Conservation (phyloP, 2,113 vertebrate genomes). For the Crypturellus undulatus region DNA sequence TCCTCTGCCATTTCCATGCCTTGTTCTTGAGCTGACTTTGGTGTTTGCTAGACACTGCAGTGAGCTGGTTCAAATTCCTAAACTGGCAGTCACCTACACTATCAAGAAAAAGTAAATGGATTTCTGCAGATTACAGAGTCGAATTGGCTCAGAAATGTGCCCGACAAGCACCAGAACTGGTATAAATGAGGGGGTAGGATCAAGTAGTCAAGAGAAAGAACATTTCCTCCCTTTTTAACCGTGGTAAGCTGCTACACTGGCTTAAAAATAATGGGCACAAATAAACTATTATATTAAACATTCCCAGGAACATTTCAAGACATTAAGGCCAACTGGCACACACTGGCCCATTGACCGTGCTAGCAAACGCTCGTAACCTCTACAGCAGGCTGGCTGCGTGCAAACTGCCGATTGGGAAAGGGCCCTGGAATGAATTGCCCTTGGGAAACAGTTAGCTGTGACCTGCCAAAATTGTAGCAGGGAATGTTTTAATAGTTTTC, state of each 20-base stretch:
- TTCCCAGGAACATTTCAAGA: constrained; percentile 49
- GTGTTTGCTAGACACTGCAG: not conserved
- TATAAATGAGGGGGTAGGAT: not conserved
- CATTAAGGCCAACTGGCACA: constrained; percentile 43
- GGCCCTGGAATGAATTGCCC: constrained; percentile 22
- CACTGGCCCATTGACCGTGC: constrained; percentile 11
- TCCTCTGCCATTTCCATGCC: not conserved
- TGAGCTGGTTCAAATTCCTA: not conserved
- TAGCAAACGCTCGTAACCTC: constrained; percentile 34
- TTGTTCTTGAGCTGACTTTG: not conserved
- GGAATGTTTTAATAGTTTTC: constrained; percentile 34
- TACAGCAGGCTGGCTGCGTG: not conserved
- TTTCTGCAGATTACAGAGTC: not conserved
- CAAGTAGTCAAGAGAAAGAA: not conserved
- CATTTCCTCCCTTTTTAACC: not conserved
- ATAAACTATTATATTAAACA: constrained; percentile 34
- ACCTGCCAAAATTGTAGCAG: constrained; percentile 38
- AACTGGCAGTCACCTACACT: not conserved
- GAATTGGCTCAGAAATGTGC: not conserved
- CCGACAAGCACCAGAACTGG: not conserved
- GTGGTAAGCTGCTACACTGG: not conserved
- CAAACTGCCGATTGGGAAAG: not conserved
- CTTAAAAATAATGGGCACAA: constrained; percentile 6
- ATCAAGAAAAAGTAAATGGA: not conserved
- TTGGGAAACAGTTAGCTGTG: constrained; percentile 20